Evolutionary conservation across 2,113 vertebrate species (phyloP).

Genomic region (Clinocottus analis): DNA sequence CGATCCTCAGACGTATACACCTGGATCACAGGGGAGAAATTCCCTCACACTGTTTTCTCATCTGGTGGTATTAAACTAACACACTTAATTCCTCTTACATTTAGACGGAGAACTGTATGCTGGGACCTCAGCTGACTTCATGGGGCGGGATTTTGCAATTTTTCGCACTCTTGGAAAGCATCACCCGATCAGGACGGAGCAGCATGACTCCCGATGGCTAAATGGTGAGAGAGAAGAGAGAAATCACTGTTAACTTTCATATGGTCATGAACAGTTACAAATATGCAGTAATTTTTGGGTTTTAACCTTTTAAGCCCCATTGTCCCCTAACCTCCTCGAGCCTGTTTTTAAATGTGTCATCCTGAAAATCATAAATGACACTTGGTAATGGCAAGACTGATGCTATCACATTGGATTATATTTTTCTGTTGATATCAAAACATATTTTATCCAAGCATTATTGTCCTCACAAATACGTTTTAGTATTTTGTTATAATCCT

Average conservation of each 20-base stretch:
- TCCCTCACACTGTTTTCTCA: background rate
- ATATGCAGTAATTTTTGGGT: background rate
- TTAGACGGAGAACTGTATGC: conserved; percentile 96
- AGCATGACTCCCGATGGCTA: conserved; percentile 97
- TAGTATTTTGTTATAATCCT: background rate
- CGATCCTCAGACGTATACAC: conserved; percentile 30
- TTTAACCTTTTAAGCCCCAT: too few species aligned
- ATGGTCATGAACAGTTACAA: background rate
- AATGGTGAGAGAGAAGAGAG: conserved; percentile 87
- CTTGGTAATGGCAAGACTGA: background rate
- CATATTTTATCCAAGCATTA: background rate
- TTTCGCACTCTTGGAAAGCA: conserved; percentile 96
- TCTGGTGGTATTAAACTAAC: conserved; percentile 13
- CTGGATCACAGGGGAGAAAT: background rate
- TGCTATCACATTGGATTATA: background rate
- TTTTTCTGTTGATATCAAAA: background rate
- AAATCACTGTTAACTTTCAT: background rate
- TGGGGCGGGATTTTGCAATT: conserved; percentile 98
- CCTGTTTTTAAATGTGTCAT: background rate
- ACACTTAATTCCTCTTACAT: conserved; percentile 17
- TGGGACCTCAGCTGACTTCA: conserved; percentile 97
- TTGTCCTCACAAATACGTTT: background rate
- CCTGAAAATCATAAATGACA: background rate
- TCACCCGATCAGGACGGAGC: conserved; percentile 97
- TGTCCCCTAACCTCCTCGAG: too few species aligned